A percentile compares a stretch with the other conserved stretches of the same genome.
Evolutionary conservation across 2,888 invertebrate genomes (phyloP).

Genomic region (Scelioninae gen. 1): DNA sequence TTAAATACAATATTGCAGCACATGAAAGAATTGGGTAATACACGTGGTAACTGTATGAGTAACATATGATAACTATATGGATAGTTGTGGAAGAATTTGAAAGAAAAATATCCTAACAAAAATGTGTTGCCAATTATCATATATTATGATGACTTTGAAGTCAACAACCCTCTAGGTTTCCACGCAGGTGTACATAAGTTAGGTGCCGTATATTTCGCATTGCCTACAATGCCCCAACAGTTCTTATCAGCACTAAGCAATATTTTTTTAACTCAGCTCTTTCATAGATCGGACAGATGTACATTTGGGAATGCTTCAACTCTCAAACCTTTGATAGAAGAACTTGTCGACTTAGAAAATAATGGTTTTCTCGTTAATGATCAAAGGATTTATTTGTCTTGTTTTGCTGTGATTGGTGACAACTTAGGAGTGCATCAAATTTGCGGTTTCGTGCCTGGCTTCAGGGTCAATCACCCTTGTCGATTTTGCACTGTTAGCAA

Average conservation of each 20-base stretch:
- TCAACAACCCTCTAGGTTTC: slow-evolving; percentile 66
- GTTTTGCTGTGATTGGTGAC: slow-evolving; percentile 23
- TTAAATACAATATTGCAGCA: slow-evolving; percentile 32
- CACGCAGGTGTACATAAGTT: slow-evolving; percentile 65
- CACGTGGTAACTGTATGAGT: slow-evolving; percentile 41
- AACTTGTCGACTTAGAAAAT: slow-evolving; percentile 20
- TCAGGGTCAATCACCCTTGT: slow-evolving; percentile 36
- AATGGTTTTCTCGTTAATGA: slow-evolving; percentile 35
- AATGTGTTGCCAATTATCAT: slow-evolving; percentile 42
- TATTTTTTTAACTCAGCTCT: slow-evolving; percentile 43
- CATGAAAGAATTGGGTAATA: slow-evolving; percentile 34
- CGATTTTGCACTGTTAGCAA: slow-evolving; percentile 13
- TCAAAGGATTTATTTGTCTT: slow-evolving; percentile 20
- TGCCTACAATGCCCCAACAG: slow-evolving; percentile 44
- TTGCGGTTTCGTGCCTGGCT: slow-evolving; percentile 25
- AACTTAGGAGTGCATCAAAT: slow-evolving; percentile 46
- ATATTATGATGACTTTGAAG: slow-evolving; percentile 43
- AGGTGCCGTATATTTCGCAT: slow-evolving; percentile 58
- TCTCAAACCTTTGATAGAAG: slow-evolving; percentile 51
- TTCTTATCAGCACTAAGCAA: slow-evolving; percentile 42
- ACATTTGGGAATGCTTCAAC: slow-evolving; percentile 36
- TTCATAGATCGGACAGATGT: slow-evolving; percentile 32
- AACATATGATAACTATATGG: slow-evolving; percentile 64
- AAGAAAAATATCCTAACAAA: slow-evolving; percentile 37
- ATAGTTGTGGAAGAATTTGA: slow-evolving; percentile 28